Percentiles rank a stretch among this genome's conserved stretches.
Conservation (phyloP, 2,797 vertebrate species). For the Aphelocoma californica region DNA sequence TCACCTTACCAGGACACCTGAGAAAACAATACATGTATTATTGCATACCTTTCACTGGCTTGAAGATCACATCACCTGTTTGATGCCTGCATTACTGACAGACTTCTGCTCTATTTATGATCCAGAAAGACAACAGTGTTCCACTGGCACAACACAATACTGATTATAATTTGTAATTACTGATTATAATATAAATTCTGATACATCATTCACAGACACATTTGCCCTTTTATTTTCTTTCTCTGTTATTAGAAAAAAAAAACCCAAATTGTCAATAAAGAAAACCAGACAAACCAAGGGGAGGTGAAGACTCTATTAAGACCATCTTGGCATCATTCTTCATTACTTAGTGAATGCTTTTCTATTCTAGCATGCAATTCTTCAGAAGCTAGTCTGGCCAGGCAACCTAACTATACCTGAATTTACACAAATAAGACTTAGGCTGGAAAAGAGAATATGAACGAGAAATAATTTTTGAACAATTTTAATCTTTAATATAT, state of each 20-base stretch:
- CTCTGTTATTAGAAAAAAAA: neutral
- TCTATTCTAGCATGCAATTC: neutral
- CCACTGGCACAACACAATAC: neutral
- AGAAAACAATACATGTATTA: neutral
- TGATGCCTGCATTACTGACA: neutral
- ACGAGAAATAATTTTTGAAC: neutral
- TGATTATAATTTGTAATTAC: neutral
- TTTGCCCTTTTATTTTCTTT: neutral
- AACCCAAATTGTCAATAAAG: neutral
- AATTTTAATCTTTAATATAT: neutral
- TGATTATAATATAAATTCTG: neutral
- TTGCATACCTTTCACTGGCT: neutral
- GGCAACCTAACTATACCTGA: neutral
- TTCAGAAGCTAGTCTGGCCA: neutral
- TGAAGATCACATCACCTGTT: neutral
- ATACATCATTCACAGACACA: neutral
- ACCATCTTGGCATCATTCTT: neutral
- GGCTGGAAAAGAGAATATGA: neutral
- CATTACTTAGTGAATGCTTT: neutral
- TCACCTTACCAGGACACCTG: neutral
- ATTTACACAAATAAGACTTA: neutral
- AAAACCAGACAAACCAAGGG: neutral
- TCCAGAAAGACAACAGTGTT: neutral
- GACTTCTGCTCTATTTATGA: neutral
- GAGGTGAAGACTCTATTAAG: neutral